Base-by-base conservation (phyloP, 2,888 invertebrate genomes). In the Agrypnus murinus region DNA sequence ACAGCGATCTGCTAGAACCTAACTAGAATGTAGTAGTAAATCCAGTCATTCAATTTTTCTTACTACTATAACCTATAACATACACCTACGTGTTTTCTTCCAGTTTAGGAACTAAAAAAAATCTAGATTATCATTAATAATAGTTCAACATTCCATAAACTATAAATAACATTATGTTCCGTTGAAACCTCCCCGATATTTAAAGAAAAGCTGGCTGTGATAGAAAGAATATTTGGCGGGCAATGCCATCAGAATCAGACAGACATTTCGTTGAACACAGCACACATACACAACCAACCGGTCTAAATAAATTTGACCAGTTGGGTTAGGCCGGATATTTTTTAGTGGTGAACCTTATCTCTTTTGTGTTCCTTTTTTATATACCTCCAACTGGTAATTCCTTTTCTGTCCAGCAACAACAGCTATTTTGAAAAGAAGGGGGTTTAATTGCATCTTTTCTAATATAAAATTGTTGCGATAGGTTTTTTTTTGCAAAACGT, bases 141-240 rank as follows among this genome's bases (percentile, higher is more conserved):
- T 19, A 17, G 19, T 17, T 10, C 4, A 19, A 10, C 36, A 34
- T 34, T 12, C 36, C 17, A 10, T 15, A 10, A 25, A 17, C 10
- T 1, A 36, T 55, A 55, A 38, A 55, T 10, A 15, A 9, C 17
- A n/a, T 12, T 4, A 34, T 48, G 73, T 75, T 75, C 75, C 71
- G 75, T 69, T 70, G 73, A 69, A 59, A 69, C 48, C n/a, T n/a
- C 65, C 69, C 50, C 50, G 66, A 64, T 65, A 70, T 73, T 71
- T 73, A 74, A 74, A 73, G 71, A n/a, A n/a, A n/a, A n/a, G n/a
- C n/a, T n/a, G n/a, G n/a, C n/a, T n/a, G 72, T 66, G 75, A 70
- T 58, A 67, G 69, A 63, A 57, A 5, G 71, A 73, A 75, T 77
- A 74, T 77, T 77, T 75, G 76, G 75, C 77, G 77, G 76, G 72